phyloP scores from a whole-genome alignment of 2,113 vertebrate species.

The Tenrec ecaudatus region DNA sequence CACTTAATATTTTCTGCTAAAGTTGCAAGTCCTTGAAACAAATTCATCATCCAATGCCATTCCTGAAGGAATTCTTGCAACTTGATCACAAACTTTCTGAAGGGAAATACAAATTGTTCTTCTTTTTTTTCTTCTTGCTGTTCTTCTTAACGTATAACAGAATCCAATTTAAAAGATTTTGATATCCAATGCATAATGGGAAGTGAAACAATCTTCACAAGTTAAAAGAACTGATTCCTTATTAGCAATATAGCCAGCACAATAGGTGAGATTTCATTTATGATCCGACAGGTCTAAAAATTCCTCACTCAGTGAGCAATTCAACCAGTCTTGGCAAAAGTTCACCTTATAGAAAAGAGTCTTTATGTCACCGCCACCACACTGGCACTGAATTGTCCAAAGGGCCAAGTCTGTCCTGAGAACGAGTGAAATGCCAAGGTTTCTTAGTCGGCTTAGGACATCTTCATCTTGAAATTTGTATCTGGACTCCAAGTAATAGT shows the following conservation, averaged over 20 bases:
- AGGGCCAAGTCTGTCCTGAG: constrained; percentile 76
- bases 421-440: constrained; percentile 5
- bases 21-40: constrained; percentile 62
- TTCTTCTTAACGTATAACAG: constrained; percentile 79
- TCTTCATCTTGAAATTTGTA: constrained; percentile 23
- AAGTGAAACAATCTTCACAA: constrained; percentile 78
- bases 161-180: constrained; percentile 58
- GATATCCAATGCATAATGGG: constrained; percentile 76
- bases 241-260: constrained; percentile 29
- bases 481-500: constrained; percentile 73
- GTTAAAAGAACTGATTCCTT: constrained; percentile 67
- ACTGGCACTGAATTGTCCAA: constrained; percentile 68
- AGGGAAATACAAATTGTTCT: constrained; percentile 73
- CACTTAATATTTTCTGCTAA: constrained; percentile 75
- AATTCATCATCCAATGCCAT: not conserved
- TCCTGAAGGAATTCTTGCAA: constrained; percentile 32
- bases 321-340: constrained; percentile 49
- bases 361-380: not conserved
- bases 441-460: not conserved
- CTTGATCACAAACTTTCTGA: constrained; percentile 70
- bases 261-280: accelerated
- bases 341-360: not conserved
- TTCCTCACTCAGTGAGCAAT: constrained; percentile 34
- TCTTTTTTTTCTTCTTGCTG: too few relatives aligned
- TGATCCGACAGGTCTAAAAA: constrained; percentile 75